These are phyloP conservation scores for Catostomus latipinnis DNA, from an alignment of 2,797 vertebrate genomes.

Conservation along the genomic window DNA sequence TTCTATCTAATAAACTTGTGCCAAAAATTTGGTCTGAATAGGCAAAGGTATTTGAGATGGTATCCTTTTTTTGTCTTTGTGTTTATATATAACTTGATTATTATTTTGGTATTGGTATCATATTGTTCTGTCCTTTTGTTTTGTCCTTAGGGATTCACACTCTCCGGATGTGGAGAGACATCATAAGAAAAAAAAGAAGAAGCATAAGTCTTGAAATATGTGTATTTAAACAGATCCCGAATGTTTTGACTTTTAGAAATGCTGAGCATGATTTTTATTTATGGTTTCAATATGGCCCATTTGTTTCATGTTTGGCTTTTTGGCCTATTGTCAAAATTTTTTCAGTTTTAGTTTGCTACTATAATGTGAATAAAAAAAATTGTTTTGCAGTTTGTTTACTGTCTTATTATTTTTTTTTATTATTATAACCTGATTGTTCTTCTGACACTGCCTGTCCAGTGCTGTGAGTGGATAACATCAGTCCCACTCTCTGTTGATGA, in stretches of 20 bases:
- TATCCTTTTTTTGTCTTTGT: no score
- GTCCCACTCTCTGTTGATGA: not conserved
- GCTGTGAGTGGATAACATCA: not conserved
- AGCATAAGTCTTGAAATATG: slow-evolving; percentile 48
- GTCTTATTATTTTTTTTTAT: not conserved
- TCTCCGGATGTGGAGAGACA: slow-evolving; percentile 80
- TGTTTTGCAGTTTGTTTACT: not conserved
- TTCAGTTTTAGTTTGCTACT: not conserved
- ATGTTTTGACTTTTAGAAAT: slow-evolving; percentile 5
- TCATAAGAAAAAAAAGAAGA: slow-evolving; percentile 82
- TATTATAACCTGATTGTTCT: not conserved
- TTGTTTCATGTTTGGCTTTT: not conserved
- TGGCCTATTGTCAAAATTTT: not conserved
- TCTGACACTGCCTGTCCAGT: not conserved
- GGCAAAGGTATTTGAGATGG: no score
- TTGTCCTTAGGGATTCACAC: slow-evolving; percentile 76
- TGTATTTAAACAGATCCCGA: not conserved
- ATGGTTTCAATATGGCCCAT: not conserved
- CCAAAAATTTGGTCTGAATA: no score
- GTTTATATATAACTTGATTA: no score
- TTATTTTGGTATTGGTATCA: not conserved
- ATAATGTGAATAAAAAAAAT: slow-evolving; percentile 1
- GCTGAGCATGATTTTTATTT: not conserved
- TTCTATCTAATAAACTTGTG: no score
- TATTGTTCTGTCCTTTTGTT: slow-evolving; percentile 45